These are phyloP conservation scores for Catharus bicknelli DNA, from an alignment of 2,113 vertebrate genomes.

Conservation along the genomic window DNA sequence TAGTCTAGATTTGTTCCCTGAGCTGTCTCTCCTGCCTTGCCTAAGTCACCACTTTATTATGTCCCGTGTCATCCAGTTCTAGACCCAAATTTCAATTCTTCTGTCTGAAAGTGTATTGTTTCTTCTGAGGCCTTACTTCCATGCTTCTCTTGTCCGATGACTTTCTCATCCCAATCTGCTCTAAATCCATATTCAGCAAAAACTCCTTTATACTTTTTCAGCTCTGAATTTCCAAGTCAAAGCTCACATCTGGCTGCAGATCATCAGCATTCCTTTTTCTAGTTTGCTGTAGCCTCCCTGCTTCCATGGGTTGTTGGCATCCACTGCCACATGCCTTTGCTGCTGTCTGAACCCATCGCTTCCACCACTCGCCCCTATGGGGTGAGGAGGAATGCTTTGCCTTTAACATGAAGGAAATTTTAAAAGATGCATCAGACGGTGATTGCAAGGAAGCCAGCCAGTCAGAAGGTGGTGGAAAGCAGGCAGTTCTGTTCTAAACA, in stretches of 20 bases:
- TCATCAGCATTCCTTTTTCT: not conserved
- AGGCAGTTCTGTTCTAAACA: not conserved
- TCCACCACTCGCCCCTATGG: not conserved
- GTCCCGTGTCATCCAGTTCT: not conserved
- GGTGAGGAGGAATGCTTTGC: not conserved
- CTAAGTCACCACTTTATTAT: not conserved
- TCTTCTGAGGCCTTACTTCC: not conserved
- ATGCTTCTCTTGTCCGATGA: not conserved
- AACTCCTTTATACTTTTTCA: not conserved
- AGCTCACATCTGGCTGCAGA: constrained; percentile 22
- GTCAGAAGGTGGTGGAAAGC: constrained; percentile 23
- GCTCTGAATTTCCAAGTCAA: not conserved
- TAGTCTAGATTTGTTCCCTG: not conserved
- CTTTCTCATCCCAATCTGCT: not conserved
- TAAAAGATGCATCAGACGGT: not conserved
- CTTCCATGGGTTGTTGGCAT: not conserved
- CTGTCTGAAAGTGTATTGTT: not conserved
- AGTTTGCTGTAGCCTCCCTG: not conserved
- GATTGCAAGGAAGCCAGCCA: not conserved
- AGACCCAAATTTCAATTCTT: not conserved
- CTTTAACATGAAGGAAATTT: not conserved
- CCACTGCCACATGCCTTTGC: not conserved
- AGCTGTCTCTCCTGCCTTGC: not conserved
- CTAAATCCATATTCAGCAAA: not conserved
- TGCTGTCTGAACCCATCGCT: not conserved